Evolutionary conservation across 2,888 invertebrate species (phyloP).

Genomic region (Balanococcus diminutus): DNA sequence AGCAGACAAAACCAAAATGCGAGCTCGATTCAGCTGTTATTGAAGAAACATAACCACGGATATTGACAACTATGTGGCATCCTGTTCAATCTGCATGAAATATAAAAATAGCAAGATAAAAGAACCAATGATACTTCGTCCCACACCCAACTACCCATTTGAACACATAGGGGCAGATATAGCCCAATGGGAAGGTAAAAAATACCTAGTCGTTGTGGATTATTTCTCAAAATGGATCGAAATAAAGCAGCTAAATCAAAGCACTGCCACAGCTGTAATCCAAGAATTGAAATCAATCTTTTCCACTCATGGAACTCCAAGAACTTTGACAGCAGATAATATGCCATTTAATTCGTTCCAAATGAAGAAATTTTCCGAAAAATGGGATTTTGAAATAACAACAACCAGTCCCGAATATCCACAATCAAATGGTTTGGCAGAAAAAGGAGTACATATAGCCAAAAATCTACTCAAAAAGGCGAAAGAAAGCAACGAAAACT

Average conservation of each 20-base stretch:
- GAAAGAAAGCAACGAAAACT: no score
- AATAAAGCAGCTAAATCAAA: no score
- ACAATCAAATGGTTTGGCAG: neutral
- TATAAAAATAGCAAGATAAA: neutral
- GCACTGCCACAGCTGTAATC: no score
- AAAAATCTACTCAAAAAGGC: neutral
- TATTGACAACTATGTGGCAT: neutral
- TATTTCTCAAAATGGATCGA: conserved; percentile 30
- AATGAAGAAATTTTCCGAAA: neutral
- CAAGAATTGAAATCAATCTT: conserved; percentile 7
- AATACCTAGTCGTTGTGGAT: neutral
- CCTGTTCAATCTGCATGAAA: neutral
- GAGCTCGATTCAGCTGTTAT: neutral
- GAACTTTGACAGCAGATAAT: neutral
- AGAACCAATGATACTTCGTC: neutral
- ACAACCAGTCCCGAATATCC: neutral
- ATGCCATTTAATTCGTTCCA: neutral
- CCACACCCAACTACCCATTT: neutral
- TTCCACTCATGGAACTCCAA: neutral
- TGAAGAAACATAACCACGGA: neutral
- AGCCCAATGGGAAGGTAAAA: neutral
- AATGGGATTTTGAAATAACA: neutral
- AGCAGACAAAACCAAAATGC: neutral
- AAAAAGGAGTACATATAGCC: conserved; percentile 11
- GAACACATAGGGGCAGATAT: neutral